phyloP scores from a whole-genome alignment of 2,888 invertebrate species.

The Hydriomena furcata region DNA sequence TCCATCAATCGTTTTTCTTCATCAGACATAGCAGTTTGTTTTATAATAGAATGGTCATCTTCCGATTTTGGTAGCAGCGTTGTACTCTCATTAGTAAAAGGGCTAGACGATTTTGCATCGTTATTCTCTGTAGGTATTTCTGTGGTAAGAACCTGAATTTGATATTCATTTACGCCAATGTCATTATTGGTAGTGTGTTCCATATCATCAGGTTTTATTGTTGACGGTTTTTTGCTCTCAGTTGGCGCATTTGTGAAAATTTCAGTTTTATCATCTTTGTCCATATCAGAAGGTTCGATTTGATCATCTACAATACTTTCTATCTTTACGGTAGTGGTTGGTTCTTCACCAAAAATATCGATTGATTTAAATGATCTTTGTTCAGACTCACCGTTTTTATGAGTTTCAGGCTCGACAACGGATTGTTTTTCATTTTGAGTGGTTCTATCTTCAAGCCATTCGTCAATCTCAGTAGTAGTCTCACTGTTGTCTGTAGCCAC shows the following conservation, averaged over 20 bases:
- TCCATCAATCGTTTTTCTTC: constrained; percentile 50
- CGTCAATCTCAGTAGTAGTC: constrained; percentile 46
- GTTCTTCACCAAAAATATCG: constrained; percentile 43
- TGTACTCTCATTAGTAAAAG: constrained; percentile 27
- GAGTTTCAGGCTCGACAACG: constrained; percentile 15
- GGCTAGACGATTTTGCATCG: constrained; percentile 35
- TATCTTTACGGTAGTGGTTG: constrained; percentile 28
- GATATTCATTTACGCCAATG: not conserved
- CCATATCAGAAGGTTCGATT: not conserved
- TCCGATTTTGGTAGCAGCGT: constrained; percentile 36
- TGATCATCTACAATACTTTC: constrained; percentile 3
- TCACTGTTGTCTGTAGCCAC: constrained; percentile 30
- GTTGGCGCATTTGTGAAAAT: constrained; percentile 17
- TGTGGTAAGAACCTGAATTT: constrained; percentile 25
- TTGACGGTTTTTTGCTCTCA: constrained; percentile 11
- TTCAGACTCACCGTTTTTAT: constrained; percentile 44
- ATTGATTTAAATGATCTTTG: constrained; percentile 57
- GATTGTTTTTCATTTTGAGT: constrained; percentile 31
- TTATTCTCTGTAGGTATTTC: constrained; percentile 22
- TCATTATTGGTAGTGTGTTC: constrained; percentile 22
- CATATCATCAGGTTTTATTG: constrained; percentile 10
- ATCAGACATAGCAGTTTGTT: constrained; percentile 33
- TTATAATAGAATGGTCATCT: constrained; percentile 49
- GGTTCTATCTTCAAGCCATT: constrained; percentile 55
- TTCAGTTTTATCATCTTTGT: constrained; percentile 11